These are phyloP conservation scores for Mya arenaria DNA, from an alignment of 1,140 invertebrate species.

Conservation along the genomic window DNA sequence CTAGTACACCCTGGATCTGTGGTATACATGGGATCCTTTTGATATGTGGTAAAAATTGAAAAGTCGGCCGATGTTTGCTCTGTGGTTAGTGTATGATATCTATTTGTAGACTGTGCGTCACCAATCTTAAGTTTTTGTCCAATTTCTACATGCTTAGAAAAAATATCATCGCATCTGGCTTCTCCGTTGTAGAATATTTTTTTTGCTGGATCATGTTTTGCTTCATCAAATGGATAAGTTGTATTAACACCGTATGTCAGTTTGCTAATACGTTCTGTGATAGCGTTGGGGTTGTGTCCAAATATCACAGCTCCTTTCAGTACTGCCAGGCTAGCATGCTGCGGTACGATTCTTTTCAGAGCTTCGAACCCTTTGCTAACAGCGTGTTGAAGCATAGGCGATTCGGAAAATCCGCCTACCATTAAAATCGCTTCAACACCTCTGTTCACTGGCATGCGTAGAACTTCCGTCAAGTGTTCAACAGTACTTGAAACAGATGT, in stretches of 20 bases:
- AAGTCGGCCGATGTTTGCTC: background rate
- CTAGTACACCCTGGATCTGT: background rate
- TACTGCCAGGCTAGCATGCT: background rate
- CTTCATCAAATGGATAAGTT: background rate
- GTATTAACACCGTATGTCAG: slow-evolving; percentile 41
- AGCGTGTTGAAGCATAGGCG: slow-evolving; percentile 19
- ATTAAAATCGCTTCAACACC: background rate
- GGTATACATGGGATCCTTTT: slow-evolving; percentile 30
- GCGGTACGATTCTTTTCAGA: background rate
- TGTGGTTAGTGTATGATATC: background rate
- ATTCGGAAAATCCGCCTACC: slow-evolving; percentile 47
- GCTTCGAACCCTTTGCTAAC: background rate
- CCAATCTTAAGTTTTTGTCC: slow-evolving; percentile 8
- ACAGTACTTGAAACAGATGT: background rate
- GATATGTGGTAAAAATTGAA: background rate
- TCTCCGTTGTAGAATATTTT: background rate
- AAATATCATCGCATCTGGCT: slow-evolving; percentile 7
- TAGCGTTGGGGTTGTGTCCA: slow-evolving; percentile 20
- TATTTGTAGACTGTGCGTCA: slow-evolving; percentile 4
- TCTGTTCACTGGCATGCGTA: background rate
- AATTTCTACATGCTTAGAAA: slow-evolving; percentile 37
- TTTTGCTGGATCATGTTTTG: background rate
- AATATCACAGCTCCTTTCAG: slow-evolving; percentile 34
- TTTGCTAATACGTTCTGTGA: slow-evolving; percentile 14
- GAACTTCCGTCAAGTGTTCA: background rate